phyloP scores from a whole-genome alignment of 2,888 invertebrate species.

The Troides helena region DNA sequence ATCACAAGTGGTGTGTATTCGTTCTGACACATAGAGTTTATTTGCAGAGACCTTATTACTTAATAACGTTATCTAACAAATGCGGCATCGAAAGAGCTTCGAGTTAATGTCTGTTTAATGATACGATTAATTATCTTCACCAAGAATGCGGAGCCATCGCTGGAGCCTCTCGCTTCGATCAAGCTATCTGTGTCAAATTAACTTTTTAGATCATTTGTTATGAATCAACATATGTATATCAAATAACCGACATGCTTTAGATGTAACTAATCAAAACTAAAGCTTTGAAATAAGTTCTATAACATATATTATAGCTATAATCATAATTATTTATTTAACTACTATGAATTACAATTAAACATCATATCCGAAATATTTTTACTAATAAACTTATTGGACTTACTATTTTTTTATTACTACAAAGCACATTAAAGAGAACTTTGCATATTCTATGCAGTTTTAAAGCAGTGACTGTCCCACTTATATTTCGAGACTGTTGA shows the following conservation, averaged over 20 bases:
- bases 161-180: slow-evolving; percentile 10
- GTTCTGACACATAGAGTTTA: slow-evolving; percentile 8
- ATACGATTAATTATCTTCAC: slow-evolving; percentile 21
- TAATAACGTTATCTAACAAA: slow-evolving; percentile 21
- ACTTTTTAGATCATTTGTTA: slow-evolving; percentile 17
- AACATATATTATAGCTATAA: neutral
- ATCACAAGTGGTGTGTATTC: slow-evolving; percentile 5
- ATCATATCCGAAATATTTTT: no score
- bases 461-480: no score
- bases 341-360: no score
- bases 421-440: no score
- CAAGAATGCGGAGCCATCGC: neutral
- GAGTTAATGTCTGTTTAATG: slow-evolving; percentile 25
- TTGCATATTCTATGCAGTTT: no score
- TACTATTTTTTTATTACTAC: no score
- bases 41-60: slow-evolving; percentile 18
- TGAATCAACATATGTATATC: slow-evolving; percentile 1
- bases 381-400: no score
- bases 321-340: neutral
- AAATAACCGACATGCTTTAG: slow-evolving; percentile 3
- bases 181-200: slow-evolving; percentile 11
- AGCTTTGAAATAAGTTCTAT: neutral
- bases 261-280: neutral
- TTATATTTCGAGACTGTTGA: no score
- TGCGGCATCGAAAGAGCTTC: slow-evolving; percentile 5